phyloP scores from a whole-genome alignment of 1,140 invertebrate genomes.

The Psilanteris sp. region DNA sequence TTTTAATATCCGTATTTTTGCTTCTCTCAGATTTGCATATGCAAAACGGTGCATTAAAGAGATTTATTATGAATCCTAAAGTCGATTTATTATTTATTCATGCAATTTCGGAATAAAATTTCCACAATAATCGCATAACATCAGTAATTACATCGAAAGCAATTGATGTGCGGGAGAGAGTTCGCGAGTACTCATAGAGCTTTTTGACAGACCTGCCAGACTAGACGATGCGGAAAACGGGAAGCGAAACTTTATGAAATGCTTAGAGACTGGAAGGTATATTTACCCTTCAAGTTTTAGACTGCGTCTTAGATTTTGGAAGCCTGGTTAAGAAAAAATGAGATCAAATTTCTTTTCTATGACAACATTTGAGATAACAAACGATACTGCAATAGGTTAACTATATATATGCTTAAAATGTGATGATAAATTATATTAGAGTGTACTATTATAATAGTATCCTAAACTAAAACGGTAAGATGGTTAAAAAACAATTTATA shows the following conservation, averaged over 20 bases:
- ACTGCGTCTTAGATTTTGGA: slow-evolving; percentile 36
- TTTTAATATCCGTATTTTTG: not conserved
- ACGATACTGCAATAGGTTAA: too few relatives aligned
- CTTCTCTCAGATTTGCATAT: slow-evolving; percentile 33
- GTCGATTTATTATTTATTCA: slow-evolving; percentile 59
- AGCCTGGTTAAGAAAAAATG: slow-evolving; percentile 10
- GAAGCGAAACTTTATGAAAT: slow-evolving; percentile 64
- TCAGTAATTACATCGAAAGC: slow-evolving; percentile 62
- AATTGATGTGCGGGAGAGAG: slow-evolving; percentile 57
- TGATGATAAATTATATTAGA: too few relatives aligned
- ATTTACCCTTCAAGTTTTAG: slow-evolving; percentile 62
- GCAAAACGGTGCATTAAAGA: slow-evolving; percentile 27
- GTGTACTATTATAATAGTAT: too few relatives aligned
- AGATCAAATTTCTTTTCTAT: slow-evolving; percentile 45
- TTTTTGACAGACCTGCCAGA: slow-evolving; percentile 52
- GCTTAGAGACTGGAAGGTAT: slow-evolving; percentile 61
- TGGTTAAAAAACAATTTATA: too few relatives aligned
- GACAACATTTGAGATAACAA: too few relatives aligned
- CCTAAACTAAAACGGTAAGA: too few relatives aligned
- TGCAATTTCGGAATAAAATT: slow-evolving; percentile 48
- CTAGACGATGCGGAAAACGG: slow-evolving; percentile 51
- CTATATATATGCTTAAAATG: too few relatives aligned
- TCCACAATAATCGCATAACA: slow-evolving; percentile 56
- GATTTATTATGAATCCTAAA: not conserved
- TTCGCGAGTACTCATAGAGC: slow-evolving; percentile 43